Conservation (phyloP, 2,888 invertebrate species). For the Blera fallax region DNA sequence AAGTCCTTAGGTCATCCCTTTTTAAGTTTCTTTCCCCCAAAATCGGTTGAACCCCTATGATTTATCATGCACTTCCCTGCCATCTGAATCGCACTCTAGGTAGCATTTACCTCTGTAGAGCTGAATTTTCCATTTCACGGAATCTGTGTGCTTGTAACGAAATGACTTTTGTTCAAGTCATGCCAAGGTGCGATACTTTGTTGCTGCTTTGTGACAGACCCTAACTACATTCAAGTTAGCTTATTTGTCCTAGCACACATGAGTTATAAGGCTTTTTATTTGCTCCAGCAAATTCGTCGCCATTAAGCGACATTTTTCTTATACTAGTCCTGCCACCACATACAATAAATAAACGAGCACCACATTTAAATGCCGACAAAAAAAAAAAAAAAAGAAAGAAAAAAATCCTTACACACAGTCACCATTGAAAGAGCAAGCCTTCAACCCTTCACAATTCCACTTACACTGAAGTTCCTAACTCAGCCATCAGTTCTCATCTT, state of each 20-base stretch:
- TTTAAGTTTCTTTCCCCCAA: no score
- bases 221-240: slow-evolving; percentile 3
- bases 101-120: no score
- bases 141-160: neutral
- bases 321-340: neutral
- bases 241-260: slow-evolving; percentile 13
- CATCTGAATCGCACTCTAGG: no score
- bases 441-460: neutral
- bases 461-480: slow-evolving; percentile 29
- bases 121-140: slow-evolving; percentile 6
- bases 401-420: neutral
- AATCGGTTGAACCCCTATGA: no score
- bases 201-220: neutral
- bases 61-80: no score
- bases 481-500: slow-evolving; percentile 40
- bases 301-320: slow-evolving; percentile 37
- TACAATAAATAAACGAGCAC: neutral
- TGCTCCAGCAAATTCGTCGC: slow-evolving; percentile 33
- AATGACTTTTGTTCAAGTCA: neutral
- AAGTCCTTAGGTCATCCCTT: no score
- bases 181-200: neutral
- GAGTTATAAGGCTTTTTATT: neutral
- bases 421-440: neutral
- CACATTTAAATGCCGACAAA: slow-evolving; percentile 20
- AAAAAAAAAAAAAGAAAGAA: neutral